Percentiles rank a stretch among this genome's conserved stretches.
phyloP scores from a whole-genome alignment of 2,113 vertebrate genomes.

The Nycticryphes semicollaris region DNA sequence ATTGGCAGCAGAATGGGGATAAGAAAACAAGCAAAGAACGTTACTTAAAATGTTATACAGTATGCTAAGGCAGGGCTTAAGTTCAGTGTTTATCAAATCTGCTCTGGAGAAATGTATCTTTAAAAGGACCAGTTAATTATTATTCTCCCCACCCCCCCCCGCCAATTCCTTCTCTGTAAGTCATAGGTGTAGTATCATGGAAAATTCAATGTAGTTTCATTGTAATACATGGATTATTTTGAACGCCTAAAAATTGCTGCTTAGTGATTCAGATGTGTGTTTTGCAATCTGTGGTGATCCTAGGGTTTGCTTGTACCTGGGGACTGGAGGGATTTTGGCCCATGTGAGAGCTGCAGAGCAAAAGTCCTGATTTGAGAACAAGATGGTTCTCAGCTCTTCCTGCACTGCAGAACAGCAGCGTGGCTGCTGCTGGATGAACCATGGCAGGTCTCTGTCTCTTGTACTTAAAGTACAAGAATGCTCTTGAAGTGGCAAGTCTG shows the following conservation, averaged over 20 bases:
- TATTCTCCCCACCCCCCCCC: fast-evolving
- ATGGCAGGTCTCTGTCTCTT: neutral
- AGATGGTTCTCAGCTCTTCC: neutral
- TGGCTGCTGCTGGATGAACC: neutral
- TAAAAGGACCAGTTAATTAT: neutral
- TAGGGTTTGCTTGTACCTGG: neutral
- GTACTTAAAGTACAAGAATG: too few relatives aligned
- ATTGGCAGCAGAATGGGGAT: neutral
- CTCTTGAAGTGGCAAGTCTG: neutral
- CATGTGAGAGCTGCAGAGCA: too few relatives aligned
- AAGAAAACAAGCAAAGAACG: neutral
- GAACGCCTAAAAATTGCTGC: neutral
- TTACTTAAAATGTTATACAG: neutral
- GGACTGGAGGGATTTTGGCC: neutral
- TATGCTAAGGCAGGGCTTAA: neutral
- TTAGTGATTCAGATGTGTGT: neutral
- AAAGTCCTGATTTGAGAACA: neutral
- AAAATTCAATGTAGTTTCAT: neutral
- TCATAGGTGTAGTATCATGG: neutral
- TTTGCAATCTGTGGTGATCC: neutral
- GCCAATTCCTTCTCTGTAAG: neutral
- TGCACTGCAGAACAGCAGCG: neutral
- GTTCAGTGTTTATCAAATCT: neutral
- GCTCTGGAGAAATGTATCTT: neutral
- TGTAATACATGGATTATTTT: neutral